Conservation (phyloP, 2,797 vertebrate genomes). For the Gastrophryne carolinensis region DNA sequence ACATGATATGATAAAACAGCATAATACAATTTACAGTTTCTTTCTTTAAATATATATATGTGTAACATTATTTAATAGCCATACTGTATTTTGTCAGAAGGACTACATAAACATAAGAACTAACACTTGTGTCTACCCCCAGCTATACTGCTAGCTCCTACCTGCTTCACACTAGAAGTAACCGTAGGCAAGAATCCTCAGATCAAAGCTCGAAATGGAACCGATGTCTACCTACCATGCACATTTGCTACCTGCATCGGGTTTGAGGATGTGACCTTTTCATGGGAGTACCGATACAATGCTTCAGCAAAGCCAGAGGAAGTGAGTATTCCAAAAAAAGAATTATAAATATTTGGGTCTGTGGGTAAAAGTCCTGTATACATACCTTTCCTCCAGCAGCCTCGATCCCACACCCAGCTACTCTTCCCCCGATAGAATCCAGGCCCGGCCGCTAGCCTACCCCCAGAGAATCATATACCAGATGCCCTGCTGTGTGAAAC, state of each 20-base stretch:
- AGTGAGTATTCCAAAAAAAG: slow-evolving; percentile 13
- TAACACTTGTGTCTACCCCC: slow-evolving; percentile 1
- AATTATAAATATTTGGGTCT: too few relatives aligned
- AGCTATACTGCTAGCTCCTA: background rate
- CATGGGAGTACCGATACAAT: slow-evolving; percentile 83
- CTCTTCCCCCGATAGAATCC: too few relatives aligned
- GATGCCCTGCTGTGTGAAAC: too few relatives aligned
- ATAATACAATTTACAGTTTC: too few relatives aligned
- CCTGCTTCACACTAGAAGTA: slow-evolving; percentile 74
- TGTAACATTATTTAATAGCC: too few relatives aligned
- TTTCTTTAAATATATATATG: too few relatives aligned
- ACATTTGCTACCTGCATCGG: slow-evolving; percentile 86
- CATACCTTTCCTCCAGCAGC: too few relatives aligned
- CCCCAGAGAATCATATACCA: too few relatives aligned
- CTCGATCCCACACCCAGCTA: too few relatives aligned
- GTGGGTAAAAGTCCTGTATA: too few relatives aligned
- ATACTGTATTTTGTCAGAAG: background rate
- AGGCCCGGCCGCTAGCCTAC: too few relatives aligned
- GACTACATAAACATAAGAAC: background rate
- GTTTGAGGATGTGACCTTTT: slow-evolving; percentile 84
- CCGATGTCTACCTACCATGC: slow-evolving; percentile 85
- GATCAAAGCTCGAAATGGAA: slow-evolving; percentile 84
- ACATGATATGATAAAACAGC: too few relatives aligned
- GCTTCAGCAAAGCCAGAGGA: slow-evolving; percentile 61
- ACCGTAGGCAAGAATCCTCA: slow-evolving; percentile 81